Evolutionary conservation across 2,113 vertebrate genomes (phyloP), one percentile per base, ranked within the genome.

Genomic region (Ctenomys sociabilis): DNA sequence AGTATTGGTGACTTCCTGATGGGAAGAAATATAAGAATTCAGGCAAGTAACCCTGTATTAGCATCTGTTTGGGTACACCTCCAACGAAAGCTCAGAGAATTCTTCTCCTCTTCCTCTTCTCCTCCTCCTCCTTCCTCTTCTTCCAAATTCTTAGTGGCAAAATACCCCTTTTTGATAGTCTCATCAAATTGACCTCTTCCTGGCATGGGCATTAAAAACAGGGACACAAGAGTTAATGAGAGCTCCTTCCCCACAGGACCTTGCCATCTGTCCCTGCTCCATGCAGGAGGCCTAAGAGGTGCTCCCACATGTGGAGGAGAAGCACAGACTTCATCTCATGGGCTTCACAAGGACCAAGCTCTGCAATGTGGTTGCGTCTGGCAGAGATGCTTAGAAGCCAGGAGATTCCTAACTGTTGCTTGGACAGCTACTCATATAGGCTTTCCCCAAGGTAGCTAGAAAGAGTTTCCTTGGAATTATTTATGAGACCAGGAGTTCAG

Each of bases 391-490:
- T 19, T 26, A 11, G 63, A 16, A 21, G 37, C 57, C 49, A 11
- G 37, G 75, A 85, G 94, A 94, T 22, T 93, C 73, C 81, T 90
- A 59, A 89, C 63, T 37, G 59, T 84, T 86, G 86, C 66, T 61
- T 94, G 90, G 85, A 90, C 80, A 17, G 9, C 3, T 75, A 5
- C n/a, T 87, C 81, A 49, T 93, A 37, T 35, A 81, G 72, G 64
- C 43, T 57, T 93, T 93, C 81, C 91, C 87, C 89, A 61, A 92
- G 70, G 91, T 83, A 96, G 64, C 80, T 43, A 85, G 95, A 93
- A 91, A 89, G 84, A 96, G 59, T 64, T 92, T 95, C 97, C 96
- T 85, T 97, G 54, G 97, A 98, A 98, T 86, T 97, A 92, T 96
- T 97, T 95, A 87, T 84, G 7, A 64, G 94, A 85, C 88, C 95